phyloP scores from a whole-genome alignment of 2,888 invertebrate genomes.

The Elmis aenea region DNA sequence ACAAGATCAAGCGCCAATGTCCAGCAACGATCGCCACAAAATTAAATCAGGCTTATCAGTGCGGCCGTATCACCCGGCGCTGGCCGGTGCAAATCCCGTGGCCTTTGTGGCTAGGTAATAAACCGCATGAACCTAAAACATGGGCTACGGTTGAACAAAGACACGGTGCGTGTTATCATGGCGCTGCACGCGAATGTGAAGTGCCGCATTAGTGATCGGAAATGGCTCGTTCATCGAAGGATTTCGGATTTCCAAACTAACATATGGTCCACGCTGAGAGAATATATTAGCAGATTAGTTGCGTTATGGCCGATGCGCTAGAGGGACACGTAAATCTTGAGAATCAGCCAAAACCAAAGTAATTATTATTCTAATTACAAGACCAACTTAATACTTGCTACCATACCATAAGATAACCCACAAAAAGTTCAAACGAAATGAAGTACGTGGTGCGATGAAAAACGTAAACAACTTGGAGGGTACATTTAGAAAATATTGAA shows the following conservation, averaged over 20 bases:
- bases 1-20: conserved; percentile 39
- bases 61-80: conserved; percentile 30
- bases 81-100: conserved; percentile 31
- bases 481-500: too few relatives aligned
- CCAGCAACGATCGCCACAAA: conserved; percentile 39
- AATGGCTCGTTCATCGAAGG: conserved; percentile 25
- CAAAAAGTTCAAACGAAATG: too few relatives aligned
- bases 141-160: conserved; percentile 28
- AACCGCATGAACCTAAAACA: conserved; percentile 32
- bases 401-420: too few relatives aligned
- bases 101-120: conserved; percentile 36
- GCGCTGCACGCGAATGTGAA: conserved; percentile 34
- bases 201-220: conserved; percentile 34
- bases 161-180: conserved; percentile 32
- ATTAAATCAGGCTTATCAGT: conserved; percentile 43
- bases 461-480: too few relatives aligned
- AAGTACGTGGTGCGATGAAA: too few relatives aligned
- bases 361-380: too few relatives aligned
- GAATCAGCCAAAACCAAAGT: too few relatives aligned
- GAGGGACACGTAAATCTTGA: too few relatives aligned
- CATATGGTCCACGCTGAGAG: conserved; percentile 21
- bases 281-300: conserved; percentile 19
- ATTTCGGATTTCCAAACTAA: conserved; percentile 21
- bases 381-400: too few relatives aligned
- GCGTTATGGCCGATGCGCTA: too few relatives aligned